Evolutionary conservation across 1,140 invertebrate species (phyloP), one percentile per base, ranked within the genome.

Genomic region (Pseudomyrmex concolor): DNA sequence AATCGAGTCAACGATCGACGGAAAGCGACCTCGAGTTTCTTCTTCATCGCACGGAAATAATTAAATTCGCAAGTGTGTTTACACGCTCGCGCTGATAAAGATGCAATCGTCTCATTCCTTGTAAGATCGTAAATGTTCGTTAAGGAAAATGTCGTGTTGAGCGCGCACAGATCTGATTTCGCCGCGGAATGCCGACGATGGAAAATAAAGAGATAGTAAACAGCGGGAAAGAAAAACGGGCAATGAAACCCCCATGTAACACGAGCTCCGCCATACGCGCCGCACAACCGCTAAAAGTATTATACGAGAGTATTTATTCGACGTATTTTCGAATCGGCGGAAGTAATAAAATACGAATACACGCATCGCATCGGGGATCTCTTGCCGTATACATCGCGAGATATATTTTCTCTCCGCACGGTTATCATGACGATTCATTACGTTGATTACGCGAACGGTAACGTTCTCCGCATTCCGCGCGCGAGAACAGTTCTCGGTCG

Each of bases 141-240:
- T 15, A 13, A 1, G 1, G 34, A 72, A 48, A 34, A 45, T 13
- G 54, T 10, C 7, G 62, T 13, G 19, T 34, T 34, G 25, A 0
- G 22, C 51, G 10, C 51, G n/a, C n/a, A 4, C n/a, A 45, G 10
- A 2, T 15, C 25, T 45, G 54, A 22, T 73, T 34, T 7, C 43
- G 15, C 45, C 7, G 13, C 13, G 50, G 19, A 50, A 76, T 48
- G 57, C 8, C 15, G 43, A 62, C 3, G 50, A 22, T 54, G n/a
- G 57, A 76, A 76, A 63, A 76, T 76, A 63, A 76, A 50, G 4
- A 76, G 45, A 34, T 34, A 15, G 5, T 4, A 45, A 3, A 50
- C n/a, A 22, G n/a, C 22, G 5, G 13, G 48, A 59, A 59, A 60
- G 12, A 34, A 19, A 34, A 59, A n/a, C 12, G 70, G 4, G 59